Evolutionary conservation across 2,113 vertebrate species (phyloP).

Genomic region (Platycercus adscitus): DNA sequence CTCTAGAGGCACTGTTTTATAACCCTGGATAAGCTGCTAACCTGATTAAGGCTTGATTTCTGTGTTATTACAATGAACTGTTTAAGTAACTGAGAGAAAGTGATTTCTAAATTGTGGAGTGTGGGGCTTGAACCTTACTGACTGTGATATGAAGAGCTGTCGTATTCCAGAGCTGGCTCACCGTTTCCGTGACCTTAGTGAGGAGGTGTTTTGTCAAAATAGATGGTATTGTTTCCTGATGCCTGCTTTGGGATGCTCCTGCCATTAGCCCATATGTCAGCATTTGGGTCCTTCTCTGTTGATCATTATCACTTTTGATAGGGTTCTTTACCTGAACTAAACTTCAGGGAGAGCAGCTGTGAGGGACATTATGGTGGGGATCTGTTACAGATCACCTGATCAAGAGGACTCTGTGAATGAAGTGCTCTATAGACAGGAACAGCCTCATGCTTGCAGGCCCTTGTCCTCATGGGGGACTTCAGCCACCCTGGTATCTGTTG

Average conservation of each 20-base stretch:
- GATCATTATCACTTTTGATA: neutral
- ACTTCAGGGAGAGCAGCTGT: neutral
- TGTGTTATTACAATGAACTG: neutral
- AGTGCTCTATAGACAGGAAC: no score
- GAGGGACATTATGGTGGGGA: no score
- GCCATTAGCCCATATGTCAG: accelerated
- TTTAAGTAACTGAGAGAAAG: neutral
- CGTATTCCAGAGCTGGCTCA: accelerated
- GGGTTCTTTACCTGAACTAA: neutral
- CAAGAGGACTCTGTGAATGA: no score
- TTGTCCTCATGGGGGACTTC: no score
- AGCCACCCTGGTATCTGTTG: no score
- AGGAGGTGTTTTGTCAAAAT: neutral
- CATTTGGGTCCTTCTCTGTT: neutral
- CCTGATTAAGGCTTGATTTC: neutral
- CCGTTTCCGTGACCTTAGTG: neutral
- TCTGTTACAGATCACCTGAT: no score
- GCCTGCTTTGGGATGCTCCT: neutral
- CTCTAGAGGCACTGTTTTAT: neutral
- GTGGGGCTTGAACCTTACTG: neutral
- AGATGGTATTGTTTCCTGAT: neutral
- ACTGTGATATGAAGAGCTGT: neutral
- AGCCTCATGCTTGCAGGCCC: no score
- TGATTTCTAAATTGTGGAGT: neutral
- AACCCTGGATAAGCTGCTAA: neutral